These are phyloP conservation scores for Oxyteleia sp. DNA, from an alignment of 2,888 invertebrate species.

Conservation along the genomic window DNA sequence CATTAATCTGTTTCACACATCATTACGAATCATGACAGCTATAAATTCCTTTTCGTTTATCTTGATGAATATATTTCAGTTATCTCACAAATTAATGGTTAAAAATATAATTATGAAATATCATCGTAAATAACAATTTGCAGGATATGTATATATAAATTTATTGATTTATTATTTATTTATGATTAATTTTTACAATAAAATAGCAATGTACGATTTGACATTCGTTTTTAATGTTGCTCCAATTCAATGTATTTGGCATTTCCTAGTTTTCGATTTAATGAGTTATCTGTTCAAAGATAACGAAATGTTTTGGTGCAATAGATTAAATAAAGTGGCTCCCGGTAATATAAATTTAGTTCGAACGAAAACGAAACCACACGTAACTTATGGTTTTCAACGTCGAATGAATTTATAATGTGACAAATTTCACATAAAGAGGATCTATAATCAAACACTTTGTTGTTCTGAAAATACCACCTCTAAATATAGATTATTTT, in stretches of 20 bases:
- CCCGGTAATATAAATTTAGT: constrained; percentile 48
- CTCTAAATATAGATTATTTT: constrained; percentile 23
- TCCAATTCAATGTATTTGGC: constrained; percentile 23
- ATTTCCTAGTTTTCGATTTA: constrained; percentile 39
- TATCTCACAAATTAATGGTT: constrained; percentile 48
- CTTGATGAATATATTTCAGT: constrained; percentile 63
- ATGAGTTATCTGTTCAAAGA: constrained; percentile 44
- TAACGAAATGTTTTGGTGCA: constrained; percentile 40
- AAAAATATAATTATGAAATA: constrained; percentile 28
- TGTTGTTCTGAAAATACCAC: constrained; percentile 15
- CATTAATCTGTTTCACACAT: constrained; percentile 65
- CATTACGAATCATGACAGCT: constrained; percentile 54
- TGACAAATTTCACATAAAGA: constrained; percentile 58
- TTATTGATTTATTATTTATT: too few relatives aligned
- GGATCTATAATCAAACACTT: constrained; percentile 12
- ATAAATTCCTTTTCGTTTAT: constrained; percentile 59
- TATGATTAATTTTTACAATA: background rate
- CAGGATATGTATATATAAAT: constrained; percentile 15
- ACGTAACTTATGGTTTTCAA: constrained; percentile 44
- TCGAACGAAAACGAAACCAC: constrained; percentile 24
- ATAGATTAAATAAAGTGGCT: constrained; percentile 40
- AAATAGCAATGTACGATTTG: constrained; percentile 42
- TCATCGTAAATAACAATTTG: background rate
- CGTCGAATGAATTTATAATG: constrained; percentile 39
- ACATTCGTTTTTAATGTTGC: constrained; percentile 24